Evolutionary conservation across 2,797 vertebrate species (phyloP), one percentile per base, ranked within the genome.

Genomic region (Falco berigora): DNA sequence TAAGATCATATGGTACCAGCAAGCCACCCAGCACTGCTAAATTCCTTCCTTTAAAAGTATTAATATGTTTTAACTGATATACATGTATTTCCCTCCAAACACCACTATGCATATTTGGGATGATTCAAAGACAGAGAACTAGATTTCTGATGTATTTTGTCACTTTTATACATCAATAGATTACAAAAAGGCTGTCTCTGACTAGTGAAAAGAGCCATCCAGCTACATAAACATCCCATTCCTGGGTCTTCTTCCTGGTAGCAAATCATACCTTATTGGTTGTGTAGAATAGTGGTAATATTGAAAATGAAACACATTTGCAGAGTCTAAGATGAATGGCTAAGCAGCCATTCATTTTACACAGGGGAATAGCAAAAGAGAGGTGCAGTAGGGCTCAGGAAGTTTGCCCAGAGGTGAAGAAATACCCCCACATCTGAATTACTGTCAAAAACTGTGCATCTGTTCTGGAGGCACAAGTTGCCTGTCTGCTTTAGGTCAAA

Each of bases 401-500:
- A 34, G 11, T 47, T 91, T 66, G 12, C 4, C 38, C 36, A 84
- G 77, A 47, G 3, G 4, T 47, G 12, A 36, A 85, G 12, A 78
- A 85, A 64, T 19, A 64, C 7, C 15, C 14, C 19, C 8, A 47
- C 5, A 46, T n/a, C 4, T 67, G 50, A 93, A 66, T 24, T 59
- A 22, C 5, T 56, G 21, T 23, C 28, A 66, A 76, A 77, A 87
- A 3, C 0, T 10, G 5, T 9, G 3, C 8, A 8, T 32, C 7
- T 34, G 0, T 24, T 88, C 32, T 75, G 23, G 25, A 81, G n/a
- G 20, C 12, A 68, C 16, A 10, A 25, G 11, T 18, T 4, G 0
- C 16, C 22, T 9, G 2, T 23, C n/a, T 63, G 47, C 19, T 59
- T 74, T 27, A 67, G 15, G 30, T 86, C 24, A 36, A 61, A 78